Evolutionary conservation across 1,140 invertebrate species (phyloP).

Genomic region (Habropoda laboriosa): DNA sequence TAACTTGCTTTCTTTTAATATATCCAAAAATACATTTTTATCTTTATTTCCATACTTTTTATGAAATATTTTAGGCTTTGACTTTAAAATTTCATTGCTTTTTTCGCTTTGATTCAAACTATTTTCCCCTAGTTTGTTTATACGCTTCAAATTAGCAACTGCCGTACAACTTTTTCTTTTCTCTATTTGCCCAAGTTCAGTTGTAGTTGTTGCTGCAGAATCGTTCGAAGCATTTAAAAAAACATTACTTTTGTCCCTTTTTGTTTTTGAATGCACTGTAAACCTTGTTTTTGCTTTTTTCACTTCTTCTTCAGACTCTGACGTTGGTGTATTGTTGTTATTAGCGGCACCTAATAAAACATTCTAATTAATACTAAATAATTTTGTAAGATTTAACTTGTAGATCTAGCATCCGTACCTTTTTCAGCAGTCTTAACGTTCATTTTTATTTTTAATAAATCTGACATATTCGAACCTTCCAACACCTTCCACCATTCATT

Average conservation of each 20-base stretch:
- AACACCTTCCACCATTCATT: constrained; percentile 52
- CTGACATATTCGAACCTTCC: neutral
- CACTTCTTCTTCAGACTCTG: constrained; percentile 41
- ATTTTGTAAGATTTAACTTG: neutral
- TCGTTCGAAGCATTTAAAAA: constrained; percentile 24
- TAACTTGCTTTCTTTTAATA: neutral
- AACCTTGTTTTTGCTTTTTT: constrained; percentile 1
- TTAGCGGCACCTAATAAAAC: constrained; percentile 1
- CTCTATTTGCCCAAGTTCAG: neutral
- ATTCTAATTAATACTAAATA: neutral
- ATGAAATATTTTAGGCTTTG: constrained; percentile 35
- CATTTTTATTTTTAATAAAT: neutral
- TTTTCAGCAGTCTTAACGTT: too few species aligned
- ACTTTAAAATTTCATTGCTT: constrained; percentile 12
- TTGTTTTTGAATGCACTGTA: neutral
- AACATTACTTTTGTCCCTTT: neutral
- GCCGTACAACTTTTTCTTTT: neutral
- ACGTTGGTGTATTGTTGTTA: neutral
- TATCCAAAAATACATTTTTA: constrained; percentile 12
- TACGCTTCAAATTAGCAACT: neutral
- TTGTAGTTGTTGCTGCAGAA: too few species aligned
- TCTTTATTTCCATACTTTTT: neutral
- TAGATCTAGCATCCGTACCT: neutral
- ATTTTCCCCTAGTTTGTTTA: neutral
- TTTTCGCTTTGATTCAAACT: neutral